Percentiles rank a stretch among this genome's conserved stretches.
Evolutionary conservation across 2,888 invertebrate species (phyloP).

Genomic region (Creontiades dilutus): DNA sequence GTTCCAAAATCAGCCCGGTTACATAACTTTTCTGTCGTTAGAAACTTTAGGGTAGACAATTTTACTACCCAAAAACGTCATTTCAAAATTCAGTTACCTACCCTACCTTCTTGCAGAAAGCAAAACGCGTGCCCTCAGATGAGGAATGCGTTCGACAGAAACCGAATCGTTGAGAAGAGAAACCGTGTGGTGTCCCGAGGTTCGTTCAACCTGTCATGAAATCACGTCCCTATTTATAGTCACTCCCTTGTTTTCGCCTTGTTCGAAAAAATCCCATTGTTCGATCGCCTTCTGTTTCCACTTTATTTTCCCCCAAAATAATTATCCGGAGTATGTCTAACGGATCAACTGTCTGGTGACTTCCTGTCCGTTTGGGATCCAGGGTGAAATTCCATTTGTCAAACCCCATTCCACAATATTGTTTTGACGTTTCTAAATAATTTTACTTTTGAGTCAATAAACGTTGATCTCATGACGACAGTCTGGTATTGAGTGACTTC

Average conservation of each 20-base stretch:
- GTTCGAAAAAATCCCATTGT: constrained; percentile 10
- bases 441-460: neutral
- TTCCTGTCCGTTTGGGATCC: neutral
- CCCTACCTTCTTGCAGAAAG: no score
- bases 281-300: constrained; percentile 6
- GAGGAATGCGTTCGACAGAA: no score
- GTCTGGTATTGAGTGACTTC: no score
- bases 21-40: no score
- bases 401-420: neutral
- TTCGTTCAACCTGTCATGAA: constrained; percentile 32
- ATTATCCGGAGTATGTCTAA: neutral
- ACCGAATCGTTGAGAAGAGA: neutral
- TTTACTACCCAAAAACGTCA: no score
- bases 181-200: constrained; percentile 8
- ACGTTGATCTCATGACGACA: no score
- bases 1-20: no score
- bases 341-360: neutral
- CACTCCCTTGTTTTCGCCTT: neutral
- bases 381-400: neutral
- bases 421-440: neutral
- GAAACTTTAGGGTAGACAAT: no score
- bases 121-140: no score
- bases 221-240: constrained; percentile 3
- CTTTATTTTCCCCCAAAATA: neutral
- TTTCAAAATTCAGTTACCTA: no score